phyloP scores from a whole-genome alignment of 2,113 vertebrate species.

The Procapra przewalskii region DNA sequence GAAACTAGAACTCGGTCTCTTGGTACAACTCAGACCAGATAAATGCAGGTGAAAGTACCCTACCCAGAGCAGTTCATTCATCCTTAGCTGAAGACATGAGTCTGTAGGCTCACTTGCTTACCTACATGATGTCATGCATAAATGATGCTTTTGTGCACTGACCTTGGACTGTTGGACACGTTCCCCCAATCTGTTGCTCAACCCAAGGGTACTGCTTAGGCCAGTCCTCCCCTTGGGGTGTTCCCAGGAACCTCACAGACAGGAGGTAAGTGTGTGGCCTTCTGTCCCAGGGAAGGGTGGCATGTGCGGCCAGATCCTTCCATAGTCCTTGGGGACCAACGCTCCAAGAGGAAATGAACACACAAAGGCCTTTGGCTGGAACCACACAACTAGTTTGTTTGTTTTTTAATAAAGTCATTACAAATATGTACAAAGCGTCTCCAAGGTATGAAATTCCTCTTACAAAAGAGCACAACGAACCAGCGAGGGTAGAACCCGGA shows the following conservation, averaged over 20 bases:
- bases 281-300: not conserved
- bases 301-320: not conserved
- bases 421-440: constrained; percentile 88
- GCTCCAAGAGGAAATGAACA: constrained; percentile 52
- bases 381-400: constrained; percentile 68
- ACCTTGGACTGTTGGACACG: not conserved
- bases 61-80: not conserved
- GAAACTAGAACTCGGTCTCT: not conserved
- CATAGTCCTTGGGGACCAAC: not conserved
- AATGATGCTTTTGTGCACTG: not conserved
- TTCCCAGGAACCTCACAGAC: not conserved
- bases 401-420: constrained; percentile 85
- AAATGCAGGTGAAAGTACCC: not conserved
- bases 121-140: too few species aligned
- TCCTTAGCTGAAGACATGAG: not conserved
- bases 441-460: constrained; percentile 84
- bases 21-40: not conserved
- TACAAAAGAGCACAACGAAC: constrained; percentile 79
- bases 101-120: not conserved
- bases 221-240: not conserved
- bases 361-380: constrained; percentile 18
- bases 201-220: not conserved
- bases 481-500: constrained; percentile 47
- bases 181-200: not conserved
- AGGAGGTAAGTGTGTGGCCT: not conserved